These are phyloP conservation scores for Pseudoatta argentina DNA, from an alignment of 1,140 invertebrate species.

Conservation along the genomic window DNA sequence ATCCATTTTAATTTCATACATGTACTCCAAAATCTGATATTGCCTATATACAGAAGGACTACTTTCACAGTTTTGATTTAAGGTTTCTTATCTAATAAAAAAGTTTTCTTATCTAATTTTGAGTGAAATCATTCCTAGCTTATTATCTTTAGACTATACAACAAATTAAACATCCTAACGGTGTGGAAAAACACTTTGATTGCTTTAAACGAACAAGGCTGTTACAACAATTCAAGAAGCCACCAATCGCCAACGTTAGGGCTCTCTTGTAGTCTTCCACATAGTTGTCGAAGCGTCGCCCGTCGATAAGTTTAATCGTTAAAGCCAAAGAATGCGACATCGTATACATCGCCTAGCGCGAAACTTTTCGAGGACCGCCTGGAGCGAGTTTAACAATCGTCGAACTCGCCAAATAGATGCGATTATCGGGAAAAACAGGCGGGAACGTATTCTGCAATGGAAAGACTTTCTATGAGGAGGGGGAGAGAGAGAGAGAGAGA, in stretches of 20 bases:
- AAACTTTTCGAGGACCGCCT: constrained; percentile 63
- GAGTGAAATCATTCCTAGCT: not conserved
- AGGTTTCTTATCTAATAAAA: no score
- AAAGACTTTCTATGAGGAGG: not conserved
- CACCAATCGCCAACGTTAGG: constrained; percentile 37
- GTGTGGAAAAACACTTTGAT: not conserved
- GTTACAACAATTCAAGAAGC: constrained; percentile 20
- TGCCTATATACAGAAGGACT: not conserved
- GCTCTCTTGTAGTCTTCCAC: constrained; percentile 33
- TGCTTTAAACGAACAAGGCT: not conserved
- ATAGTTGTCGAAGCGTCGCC: constrained; percentile 36
- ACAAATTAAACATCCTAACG: constrained; percentile 12
- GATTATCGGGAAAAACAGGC: constrained; percentile 36
- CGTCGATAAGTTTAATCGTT: constrained; percentile 60
- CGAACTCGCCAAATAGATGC: constrained; percentile 32
- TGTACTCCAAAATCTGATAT: not conserved
- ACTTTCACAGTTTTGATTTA: not conserved
- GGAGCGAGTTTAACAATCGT: constrained; percentile 64
- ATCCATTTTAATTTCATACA: not conserved
- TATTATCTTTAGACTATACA: not conserved
- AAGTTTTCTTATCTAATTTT: not conserved
- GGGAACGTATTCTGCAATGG: not conserved
- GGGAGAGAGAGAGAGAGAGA: not conserved
- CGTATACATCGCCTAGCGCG: not conserved
- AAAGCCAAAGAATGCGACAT: constrained; percentile 58